Evolutionary conservation across 2,888 invertebrate genomes (phyloP).

Genomic region (Tipula lateralis): DNA sequence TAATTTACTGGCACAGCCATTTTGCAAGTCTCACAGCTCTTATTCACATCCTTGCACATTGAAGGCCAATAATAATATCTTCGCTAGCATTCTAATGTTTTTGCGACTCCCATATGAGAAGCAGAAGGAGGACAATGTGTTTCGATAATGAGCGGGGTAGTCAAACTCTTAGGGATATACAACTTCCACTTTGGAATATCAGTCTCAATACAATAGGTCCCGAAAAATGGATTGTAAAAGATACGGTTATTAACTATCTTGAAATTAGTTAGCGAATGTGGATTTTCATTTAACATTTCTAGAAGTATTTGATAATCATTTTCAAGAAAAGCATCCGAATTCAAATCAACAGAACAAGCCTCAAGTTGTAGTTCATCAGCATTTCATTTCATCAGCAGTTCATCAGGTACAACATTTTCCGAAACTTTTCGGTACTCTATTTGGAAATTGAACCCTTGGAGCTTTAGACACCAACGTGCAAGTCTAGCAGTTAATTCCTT

Average conservation of each 20-base stretch:
- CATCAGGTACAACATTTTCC: slow-evolving; percentile 30
- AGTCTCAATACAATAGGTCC: neutral
- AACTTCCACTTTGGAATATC: neutral
- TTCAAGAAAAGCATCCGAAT: neutral
- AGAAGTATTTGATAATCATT: neutral
- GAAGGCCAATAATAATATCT: no score
- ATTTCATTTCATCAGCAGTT: neutral
- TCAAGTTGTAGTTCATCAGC: neutral
- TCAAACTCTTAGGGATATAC: no score
- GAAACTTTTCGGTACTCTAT: slow-evolving; percentile 30
- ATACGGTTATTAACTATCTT: no score
- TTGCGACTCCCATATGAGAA: no score
- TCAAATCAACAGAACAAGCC: neutral
- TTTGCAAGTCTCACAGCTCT: neutral
- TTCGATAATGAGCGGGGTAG: no score
- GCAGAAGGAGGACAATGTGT: no score
- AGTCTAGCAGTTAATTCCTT: neutral
- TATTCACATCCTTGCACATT: no score
- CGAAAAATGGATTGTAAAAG: neutral
- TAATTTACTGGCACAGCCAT: neutral
- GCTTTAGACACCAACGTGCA: neutral
- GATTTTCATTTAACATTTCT: neutral
- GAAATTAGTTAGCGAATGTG: no score
- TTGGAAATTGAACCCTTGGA: neutral
- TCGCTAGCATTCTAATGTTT: no score